Conservation (phyloP, 2,888 invertebrate species). For the Tetragonisca angustula region DNA sequence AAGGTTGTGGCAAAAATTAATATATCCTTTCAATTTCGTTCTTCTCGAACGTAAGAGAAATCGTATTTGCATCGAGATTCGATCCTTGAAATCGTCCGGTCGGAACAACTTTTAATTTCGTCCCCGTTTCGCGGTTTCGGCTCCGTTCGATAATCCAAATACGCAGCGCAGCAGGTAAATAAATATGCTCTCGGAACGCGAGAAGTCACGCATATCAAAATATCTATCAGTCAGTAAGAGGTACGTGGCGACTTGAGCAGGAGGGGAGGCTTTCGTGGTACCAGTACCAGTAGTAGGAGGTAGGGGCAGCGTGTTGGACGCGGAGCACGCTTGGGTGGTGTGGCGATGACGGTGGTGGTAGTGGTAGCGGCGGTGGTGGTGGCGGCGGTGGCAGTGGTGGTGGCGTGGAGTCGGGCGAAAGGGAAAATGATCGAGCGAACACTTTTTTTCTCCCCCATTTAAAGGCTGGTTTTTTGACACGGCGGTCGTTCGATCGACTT, state of each 20-base stretch:
- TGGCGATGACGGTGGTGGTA: conserved; percentile 50
- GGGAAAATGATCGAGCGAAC: conserved; percentile 80
- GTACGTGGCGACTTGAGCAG: conserved; percentile 26
- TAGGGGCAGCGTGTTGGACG: conserved; percentile 36
- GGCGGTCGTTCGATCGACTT: conserved; percentile 78
- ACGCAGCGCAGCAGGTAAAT: not conserved
- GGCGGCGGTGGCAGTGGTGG: conserved; percentile 58
- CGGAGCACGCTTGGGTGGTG: conserved; percentile 28
- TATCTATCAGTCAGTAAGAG: conserved; percentile 57
- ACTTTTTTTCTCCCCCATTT: conserved; percentile 76
- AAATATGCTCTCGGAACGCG: conserved; percentile 12
- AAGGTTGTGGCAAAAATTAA: too few relatives aligned
- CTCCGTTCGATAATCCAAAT: not conserved
- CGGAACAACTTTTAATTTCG: conserved; percentile 10
- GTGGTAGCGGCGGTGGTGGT: conserved; percentile 44
- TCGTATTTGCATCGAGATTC: not conserved
- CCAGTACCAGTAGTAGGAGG: conserved; percentile 38
- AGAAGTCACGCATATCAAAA: conserved; percentile 57
- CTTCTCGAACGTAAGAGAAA: not conserved
- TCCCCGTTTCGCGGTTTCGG: not conserved
- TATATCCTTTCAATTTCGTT: too few relatives aligned
- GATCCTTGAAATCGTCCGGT: not conserved
- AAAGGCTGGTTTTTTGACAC: conserved; percentile 79
- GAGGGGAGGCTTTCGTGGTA: conserved; percentile 51
- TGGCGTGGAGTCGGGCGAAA: conserved; percentile 76